Conservation (phyloP, 2,113 vertebrate genomes). For the Herpetotheres cachinnans region DNA sequence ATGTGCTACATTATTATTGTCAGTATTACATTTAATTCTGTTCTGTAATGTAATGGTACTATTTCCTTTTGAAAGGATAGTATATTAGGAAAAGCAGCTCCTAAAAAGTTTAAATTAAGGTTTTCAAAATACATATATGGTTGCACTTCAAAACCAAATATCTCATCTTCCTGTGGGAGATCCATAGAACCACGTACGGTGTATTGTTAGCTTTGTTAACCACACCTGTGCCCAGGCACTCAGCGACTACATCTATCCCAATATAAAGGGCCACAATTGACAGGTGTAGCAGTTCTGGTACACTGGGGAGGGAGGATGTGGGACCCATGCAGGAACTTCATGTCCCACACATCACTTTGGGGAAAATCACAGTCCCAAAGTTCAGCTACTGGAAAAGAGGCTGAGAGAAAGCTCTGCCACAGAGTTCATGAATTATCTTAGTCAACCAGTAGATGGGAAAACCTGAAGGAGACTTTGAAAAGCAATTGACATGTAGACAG, state of each 20-base stretch:
- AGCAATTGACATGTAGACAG: not conserved
- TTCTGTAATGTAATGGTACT: not conserved
- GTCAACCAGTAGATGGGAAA: not conserved
- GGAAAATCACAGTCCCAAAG: not conserved
- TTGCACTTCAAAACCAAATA: not conserved
- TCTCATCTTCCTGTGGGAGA: not conserved
- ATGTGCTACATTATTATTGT: not conserved
- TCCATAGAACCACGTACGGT: not conserved
- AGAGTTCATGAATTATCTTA: no score
- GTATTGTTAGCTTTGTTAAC: not conserved
- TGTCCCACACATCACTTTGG: not conserved
- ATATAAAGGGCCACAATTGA: not conserved
- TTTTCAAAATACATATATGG: not conserved
- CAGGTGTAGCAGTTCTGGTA: not conserved
- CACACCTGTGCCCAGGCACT: not conserved
- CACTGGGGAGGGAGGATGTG: not conserved
- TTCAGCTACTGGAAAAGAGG: not conserved
- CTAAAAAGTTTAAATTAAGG: not conserved
- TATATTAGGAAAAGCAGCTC: not conserved
- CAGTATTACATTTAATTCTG: not conserved
- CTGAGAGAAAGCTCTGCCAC: not conserved
- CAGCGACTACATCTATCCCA: not conserved
- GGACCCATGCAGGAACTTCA: rapidly evolving
- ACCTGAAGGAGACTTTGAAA: not conserved
- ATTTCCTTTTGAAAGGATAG: not conserved